Conservation (phyloP, 1,140 invertebrate species). For the Drosophila grimshawi region DNA sequence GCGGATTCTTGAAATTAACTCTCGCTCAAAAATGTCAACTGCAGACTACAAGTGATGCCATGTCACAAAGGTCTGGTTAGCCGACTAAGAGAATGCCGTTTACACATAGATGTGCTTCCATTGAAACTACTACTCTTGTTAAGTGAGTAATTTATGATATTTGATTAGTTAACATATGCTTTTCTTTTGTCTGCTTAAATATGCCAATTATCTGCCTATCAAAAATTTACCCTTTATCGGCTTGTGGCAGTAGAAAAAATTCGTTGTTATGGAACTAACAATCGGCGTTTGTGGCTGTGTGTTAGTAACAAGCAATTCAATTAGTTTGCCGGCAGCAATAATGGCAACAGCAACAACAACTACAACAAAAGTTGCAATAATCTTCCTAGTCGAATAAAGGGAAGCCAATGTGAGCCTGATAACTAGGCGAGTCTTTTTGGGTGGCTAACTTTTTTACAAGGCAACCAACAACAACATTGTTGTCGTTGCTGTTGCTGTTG, state of each 20-base stretch:
- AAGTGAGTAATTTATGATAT: neutral
- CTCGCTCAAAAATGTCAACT: constrained; percentile 33
- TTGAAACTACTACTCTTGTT: no score
- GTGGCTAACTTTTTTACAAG: constrained; percentile 55
- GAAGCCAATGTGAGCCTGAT: constrained; percentile 63
- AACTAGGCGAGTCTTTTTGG: constrained; percentile 36
- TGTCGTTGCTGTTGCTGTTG: constrained; percentile 34
- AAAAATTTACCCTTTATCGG: neutral
- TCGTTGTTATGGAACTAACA: neutral
- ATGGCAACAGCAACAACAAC: constrained; percentile 15
- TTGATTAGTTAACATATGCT: neutral
- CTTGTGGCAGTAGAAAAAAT: neutral
- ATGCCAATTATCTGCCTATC: neutral
- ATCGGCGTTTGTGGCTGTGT: constrained; percentile 25
- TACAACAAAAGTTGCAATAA: constrained; percentile 52
- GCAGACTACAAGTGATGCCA: constrained; percentile 14
- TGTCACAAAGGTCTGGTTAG: no score
- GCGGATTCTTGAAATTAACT: constrained; percentile 24
- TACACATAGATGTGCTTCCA: no score
- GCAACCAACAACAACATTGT: constrained; percentile 55
- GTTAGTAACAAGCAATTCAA: constrained; percentile 74
- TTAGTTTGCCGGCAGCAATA: constrained; percentile 54
- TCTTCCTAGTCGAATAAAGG: constrained; percentile 54
- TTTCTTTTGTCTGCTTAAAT: neutral
- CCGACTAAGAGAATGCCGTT: neutral